Evolutionary conservation across 2,113 vertebrate species (phyloP).

Genomic region (Psilopogon haemacephalus): DNA sequence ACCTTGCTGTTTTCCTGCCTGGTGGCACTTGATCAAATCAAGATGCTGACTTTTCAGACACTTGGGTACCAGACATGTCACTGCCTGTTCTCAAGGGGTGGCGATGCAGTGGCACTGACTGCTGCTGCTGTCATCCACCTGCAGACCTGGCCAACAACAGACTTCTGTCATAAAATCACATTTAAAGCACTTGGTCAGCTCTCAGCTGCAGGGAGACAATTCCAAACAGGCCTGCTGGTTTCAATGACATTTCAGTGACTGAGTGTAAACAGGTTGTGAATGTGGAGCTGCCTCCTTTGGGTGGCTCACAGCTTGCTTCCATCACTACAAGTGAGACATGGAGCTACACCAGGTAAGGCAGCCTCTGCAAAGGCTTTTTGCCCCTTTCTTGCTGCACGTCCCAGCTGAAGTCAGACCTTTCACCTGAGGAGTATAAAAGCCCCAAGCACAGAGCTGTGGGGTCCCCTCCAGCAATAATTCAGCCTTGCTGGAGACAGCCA

Average conservation of each 20-base stretch:
- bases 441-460: not conserved
- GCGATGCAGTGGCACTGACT: not conserved
- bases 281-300: not conserved
- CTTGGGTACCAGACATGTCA: not conserved
- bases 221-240: not conserved
- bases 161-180: not conserved
- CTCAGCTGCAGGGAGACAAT: not conserved
- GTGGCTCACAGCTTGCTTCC: not conserved
- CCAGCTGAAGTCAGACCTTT: not conserved
- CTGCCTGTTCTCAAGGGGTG: not conserved
- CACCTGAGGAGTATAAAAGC: not conserved
- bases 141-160: not conserved
- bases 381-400: not conserved
- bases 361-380: not conserved
- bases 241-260: not conserved
- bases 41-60: conserved; percentile 29
- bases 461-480: conserved; percentile 57
- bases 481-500: conserved; percentile 54
- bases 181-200: not conserved
- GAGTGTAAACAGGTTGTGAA: fast-evolving
- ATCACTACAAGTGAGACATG: not conserved
- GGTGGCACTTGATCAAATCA: not conserved
- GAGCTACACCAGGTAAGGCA: fast-evolving
- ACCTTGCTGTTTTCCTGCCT: not conserved
- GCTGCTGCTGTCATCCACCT: not conserved